Evolutionary conservation across 2,888 invertebrate genomes (phyloP).

Genomic region (Dicyrtoma fusca): DNA sequence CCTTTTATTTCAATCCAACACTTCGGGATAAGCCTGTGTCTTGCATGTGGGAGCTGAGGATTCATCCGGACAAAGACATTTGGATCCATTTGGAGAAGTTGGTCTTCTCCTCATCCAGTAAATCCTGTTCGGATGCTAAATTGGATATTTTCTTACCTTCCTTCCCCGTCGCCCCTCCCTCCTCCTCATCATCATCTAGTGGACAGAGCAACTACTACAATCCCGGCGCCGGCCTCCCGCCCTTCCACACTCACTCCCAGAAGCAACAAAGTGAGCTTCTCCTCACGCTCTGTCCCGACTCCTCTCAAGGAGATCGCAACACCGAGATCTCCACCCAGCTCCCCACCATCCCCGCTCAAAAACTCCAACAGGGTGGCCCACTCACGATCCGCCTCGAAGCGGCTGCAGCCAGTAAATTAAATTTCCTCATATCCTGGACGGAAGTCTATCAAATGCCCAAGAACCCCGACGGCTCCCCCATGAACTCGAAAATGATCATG

Average conservation of each 20-base stretch:
- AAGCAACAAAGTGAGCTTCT: slow-evolving; percentile 65
- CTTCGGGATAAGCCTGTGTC: slow-evolving; percentile 53
- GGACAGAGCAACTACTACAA: slow-evolving; percentile 45
- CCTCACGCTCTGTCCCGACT: slow-evolving; percentile 79
- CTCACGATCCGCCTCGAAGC: slow-evolving; percentile 52
- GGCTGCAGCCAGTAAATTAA: slow-evolving; percentile 72
- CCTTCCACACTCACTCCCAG: slow-evolving; percentile 28
- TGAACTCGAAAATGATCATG: slow-evolving; percentile 70
- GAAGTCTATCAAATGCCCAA: slow-evolving; percentile 83
- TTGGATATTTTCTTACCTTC: slow-evolving; percentile 76
- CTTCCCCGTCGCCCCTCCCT: slow-evolving; percentile 14
- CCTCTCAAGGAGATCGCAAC: slow-evolving; percentile 63
- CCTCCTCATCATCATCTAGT: slow-evolving; percentile 36
- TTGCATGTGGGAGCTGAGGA: slow-evolving; percentile 62
- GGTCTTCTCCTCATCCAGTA: slow-evolving; percentile 69
- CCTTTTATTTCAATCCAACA: slow-evolving; percentile 61
- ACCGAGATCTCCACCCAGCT: slow-evolving; percentile 70
- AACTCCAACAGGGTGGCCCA: slow-evolving; percentile 63
- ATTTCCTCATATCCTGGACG: slow-evolving; percentile 88
- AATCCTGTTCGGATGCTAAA: slow-evolving; percentile 83
- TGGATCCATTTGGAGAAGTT: slow-evolving; percentile 77
- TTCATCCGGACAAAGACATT: slow-evolving; percentile 80
- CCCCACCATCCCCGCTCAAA: slow-evolving; percentile 77
- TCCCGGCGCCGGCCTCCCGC: slow-evolving; percentile 31
- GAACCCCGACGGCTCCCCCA: slow-evolving; percentile 77